Base-by-base conservation (phyloP, 2,797 vertebrate species). In the Acanthornis magna region DNA sequence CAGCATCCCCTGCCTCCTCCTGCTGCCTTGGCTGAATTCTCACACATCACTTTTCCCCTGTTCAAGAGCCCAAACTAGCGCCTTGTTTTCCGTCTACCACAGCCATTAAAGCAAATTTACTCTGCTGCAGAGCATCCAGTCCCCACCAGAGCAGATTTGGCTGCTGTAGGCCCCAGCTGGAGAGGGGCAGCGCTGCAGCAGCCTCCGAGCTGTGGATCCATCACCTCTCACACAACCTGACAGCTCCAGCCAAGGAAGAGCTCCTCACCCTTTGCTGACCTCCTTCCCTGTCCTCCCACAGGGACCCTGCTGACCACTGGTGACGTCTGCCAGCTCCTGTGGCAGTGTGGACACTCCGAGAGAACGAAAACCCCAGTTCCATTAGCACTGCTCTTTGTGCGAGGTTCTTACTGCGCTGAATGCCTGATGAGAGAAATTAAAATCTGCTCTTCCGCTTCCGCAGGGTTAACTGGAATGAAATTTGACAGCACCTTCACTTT, bases 381-480 rank as follows among this genome's bases (percentile, higher is more conserved):
- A 68, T 29, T 30, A 47, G 11, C 30, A 15, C 23, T 48, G 29
- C 7, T 73, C 72, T 85, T 88, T 6, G 1, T 76, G 26, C 22
- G 66, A 43, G 19, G 54, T 16, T 54, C 47, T 68, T 79, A 55
- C 55, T 68, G 54, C 51, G 80, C 20, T 36, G 40, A 76, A 92
- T 23, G 63, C 47, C 27, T 63, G 34, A 61, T 89, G 51, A 93
- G 93, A 94, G 40, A 67, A 85, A 89, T 95, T 67, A 79, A 94
- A 91, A 86, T 34, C 65, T 57, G 40, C 32, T 43, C 42, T 67
- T 80, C 42, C 78, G 38, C 50, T 94, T 94, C n/a, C 66, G 77
- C 57, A 55, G 63, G 73, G 84, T 92, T 95, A 96, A 93, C 63
- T 45, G 72, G 75, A 96, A 94, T 48, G 43, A 74, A 91, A 80